phyloP scores from a whole-genome alignment of 2,888 invertebrate genomes.

The Punctoribates punctum region DNA sequence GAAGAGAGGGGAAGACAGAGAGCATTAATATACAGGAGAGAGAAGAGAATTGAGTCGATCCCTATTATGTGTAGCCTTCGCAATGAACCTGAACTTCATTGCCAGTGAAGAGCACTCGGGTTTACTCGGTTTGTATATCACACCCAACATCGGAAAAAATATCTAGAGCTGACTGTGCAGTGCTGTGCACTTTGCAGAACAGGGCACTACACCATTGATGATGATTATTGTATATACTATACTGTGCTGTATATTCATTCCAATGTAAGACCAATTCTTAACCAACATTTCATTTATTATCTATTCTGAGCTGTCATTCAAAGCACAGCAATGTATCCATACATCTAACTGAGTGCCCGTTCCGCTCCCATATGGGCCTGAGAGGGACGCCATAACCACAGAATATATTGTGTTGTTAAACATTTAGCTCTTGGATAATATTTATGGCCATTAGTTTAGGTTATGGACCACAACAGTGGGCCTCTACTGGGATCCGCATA shows the following conservation, averaged over 20 bases:
- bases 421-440: background rate
- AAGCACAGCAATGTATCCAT: background rate
- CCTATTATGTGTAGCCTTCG: conserved; percentile 5
- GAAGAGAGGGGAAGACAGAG: too few relatives aligned
- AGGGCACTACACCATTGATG: background rate
- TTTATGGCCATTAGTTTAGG: background rate
- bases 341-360: background rate
- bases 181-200: too few relatives aligned
- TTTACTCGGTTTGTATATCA: background rate
- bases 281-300: too few relatives aligned
- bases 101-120: background rate
- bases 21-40: too few relatives aligned
- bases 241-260: background rate
- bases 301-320: conserved; percentile 27
- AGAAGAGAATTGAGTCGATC: background rate
- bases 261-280: background rate
- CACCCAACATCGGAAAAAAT: background rate
- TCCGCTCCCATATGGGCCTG: background rate
- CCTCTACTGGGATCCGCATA: background rate
- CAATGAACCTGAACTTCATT: conserved; percentile 23
- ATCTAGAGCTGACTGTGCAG: background rate
- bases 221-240: background rate
- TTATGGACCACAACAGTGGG: background rate
- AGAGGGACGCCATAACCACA: too few relatives aligned
- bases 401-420: too few relatives aligned